Conservation (phyloP, 2,113 vertebrate genomes). For the Lepus europaeus region DNA sequence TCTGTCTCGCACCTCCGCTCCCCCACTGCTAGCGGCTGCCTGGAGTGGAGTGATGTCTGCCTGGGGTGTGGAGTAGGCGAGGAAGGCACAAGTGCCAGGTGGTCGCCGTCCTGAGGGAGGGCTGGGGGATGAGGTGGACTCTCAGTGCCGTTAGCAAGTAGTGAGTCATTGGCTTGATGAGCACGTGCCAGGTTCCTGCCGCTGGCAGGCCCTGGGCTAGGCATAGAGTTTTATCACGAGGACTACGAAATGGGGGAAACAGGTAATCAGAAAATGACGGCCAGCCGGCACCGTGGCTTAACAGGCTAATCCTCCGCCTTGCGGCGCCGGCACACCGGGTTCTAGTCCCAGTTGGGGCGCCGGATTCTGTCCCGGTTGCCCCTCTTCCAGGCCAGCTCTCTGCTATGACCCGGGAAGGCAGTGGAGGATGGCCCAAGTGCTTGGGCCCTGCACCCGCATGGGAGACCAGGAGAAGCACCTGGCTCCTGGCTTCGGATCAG, state of each 20-base stretch:
- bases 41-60: background rate
- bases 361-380: no score
- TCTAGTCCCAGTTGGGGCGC: no score
- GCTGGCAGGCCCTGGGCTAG: background rate
- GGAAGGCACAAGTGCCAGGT: fast-evolving
- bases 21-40: background rate
- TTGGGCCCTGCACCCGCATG: no score
- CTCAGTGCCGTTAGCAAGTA: background rate
- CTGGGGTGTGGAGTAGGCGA: background rate
- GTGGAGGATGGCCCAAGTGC: no score
- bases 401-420: no score
- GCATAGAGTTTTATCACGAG: background rate
- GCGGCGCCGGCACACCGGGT: no score
- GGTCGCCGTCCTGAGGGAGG: background rate
- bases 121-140: background rate
- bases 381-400: no score
- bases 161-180: background rate
- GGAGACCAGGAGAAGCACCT: no score
- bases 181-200: fast-evolving
- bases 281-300: no score
- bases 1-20: fast-evolving
- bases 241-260: background rate
- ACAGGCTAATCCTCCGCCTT: no score
- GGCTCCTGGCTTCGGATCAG: no score
- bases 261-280: background rate